Evolutionary conservation across 2,888 invertebrate species (phyloP).

Genomic region (Synanthedon tipuliformis): DNA sequence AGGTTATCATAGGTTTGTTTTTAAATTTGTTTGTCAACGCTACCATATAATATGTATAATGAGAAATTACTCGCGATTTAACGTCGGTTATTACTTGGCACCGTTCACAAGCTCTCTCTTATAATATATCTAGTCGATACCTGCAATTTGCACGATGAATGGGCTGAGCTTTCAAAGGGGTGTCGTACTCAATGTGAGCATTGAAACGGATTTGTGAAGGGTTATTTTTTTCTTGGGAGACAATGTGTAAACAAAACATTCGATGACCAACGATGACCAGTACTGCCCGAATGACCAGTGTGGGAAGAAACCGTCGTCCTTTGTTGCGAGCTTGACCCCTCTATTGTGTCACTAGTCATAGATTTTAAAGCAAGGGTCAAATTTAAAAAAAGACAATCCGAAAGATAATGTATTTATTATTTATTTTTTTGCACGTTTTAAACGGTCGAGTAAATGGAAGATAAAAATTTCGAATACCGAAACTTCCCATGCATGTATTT

Average conservation of each 20-base stretch:
- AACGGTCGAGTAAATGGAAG: slow-evolving; percentile 49
- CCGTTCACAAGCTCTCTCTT: slow-evolving; percentile 11
- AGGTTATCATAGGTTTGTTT: no score
- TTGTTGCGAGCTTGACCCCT: slow-evolving; percentile 53
- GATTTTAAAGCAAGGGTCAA: slow-evolving; percentile 38
- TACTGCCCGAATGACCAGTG: slow-evolving; percentile 58
- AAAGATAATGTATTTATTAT: slow-evolving; percentile 20
- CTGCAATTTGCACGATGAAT: slow-evolving; percentile 24
- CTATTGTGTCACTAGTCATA: slow-evolving; percentile 41
- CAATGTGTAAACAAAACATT: slow-evolving; percentile 46
- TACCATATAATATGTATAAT: no score
- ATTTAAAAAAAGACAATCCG: slow-evolving; percentile 30
- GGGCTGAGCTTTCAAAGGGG: slow-evolving; percentile 46
- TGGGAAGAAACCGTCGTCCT: slow-evolving; percentile 49
- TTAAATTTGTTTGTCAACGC: no score
- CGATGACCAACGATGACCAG: slow-evolving; percentile 65
- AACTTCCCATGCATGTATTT: slow-evolving; percentile 59
- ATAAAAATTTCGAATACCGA: slow-evolving; percentile 38
- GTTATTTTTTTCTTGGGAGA: slow-evolving; percentile 42
- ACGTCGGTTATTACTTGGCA: background rate
- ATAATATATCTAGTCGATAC: slow-evolving; percentile 6
- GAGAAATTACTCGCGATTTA: background rate
- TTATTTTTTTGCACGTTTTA: slow-evolving; percentile 48
- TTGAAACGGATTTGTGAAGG: slow-evolving; percentile 43
- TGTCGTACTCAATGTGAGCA: slow-evolving; percentile 41